Evolutionary conservation across 2,113 vertebrate genomes (phyloP).

Genomic region (Mohoua ochrocephala): DNA sequence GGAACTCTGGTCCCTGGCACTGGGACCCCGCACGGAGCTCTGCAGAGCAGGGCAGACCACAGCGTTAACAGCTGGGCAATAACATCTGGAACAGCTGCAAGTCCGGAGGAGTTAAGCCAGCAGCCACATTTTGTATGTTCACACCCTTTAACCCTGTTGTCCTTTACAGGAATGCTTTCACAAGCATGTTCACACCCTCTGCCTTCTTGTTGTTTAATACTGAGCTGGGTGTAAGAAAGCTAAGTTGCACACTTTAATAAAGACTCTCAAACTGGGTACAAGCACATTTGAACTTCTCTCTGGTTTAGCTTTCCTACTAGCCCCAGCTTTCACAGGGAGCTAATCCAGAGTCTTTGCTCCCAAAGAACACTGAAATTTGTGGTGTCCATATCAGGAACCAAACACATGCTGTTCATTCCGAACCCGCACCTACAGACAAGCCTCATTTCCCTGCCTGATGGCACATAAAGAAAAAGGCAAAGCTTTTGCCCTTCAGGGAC

Average conservation of each 20-base stretch:
- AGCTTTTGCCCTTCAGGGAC: not conserved
- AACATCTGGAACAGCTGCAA: not conserved
- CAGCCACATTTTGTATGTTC: not conserved
- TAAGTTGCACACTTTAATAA: not conserved
- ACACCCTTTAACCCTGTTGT: not conserved
- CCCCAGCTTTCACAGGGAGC: not conserved
- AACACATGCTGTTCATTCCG: not conserved
- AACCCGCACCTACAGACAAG: not conserved
- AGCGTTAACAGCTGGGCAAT: not conserved
- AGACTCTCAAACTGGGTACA: not conserved
- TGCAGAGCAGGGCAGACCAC: not conserved
- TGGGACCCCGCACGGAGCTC: fast-evolving
- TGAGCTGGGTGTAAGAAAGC: not conserved
- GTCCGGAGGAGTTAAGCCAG: not conserved
- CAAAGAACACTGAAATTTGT: not conserved
- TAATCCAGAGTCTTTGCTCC: not conserved
- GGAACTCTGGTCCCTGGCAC: not conserved
- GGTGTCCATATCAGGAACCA: not conserved
- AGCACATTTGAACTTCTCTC: not conserved
- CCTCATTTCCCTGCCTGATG: not conserved
- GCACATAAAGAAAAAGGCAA: not conserved
- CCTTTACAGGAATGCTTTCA: not conserved
- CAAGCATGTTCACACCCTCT: not conserved
- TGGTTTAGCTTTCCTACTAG: not conserved
- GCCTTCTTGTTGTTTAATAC: not conserved